A percentile compares a stretch with the other conserved stretches of the same genome.
These are phyloP conservation scores for Erpobdella octoculata DNA, from an alignment of 2,888 invertebrate genomes.

Conservation along the genomic window DNA sequence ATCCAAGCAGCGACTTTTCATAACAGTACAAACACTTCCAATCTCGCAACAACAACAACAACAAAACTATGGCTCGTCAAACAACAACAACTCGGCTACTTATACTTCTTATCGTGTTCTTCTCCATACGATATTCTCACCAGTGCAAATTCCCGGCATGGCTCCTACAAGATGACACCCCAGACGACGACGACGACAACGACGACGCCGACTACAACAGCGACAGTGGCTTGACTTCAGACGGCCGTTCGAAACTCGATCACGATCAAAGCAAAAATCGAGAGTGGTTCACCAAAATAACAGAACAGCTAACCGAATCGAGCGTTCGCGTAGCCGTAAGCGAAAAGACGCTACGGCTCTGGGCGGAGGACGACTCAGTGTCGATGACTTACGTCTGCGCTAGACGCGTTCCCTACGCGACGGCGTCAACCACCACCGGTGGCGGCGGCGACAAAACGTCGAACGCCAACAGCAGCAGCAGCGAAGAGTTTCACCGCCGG, in stretches of 20 bases:
- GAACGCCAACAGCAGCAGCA: not conserved
- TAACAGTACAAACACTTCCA: not conserved
- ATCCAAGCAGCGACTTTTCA: too few relatives aligned
- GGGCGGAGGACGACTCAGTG: not conserved
- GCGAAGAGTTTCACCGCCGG: not conserved
- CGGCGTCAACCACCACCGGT: not conserved
- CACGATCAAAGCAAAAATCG: not conserved
- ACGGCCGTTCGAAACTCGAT: not conserved
- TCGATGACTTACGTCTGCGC: slow-evolving; percentile 10
- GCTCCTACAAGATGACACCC: not conserved
- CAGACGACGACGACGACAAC: not conserved
- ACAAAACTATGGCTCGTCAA: not conserved
- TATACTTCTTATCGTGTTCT: not conserved
- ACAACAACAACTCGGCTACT: not conserved
- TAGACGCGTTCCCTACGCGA: not conserved
- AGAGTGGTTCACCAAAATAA: not conserved
- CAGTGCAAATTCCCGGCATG: not conserved
- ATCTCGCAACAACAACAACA: not conserved
- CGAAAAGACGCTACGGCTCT: not conserved
- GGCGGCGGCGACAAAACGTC: not conserved
- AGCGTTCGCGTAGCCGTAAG: not conserved
- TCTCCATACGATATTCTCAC: not conserved
- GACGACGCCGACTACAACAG: not conserved
- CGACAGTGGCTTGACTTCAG: too few relatives aligned
- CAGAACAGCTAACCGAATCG: slow-evolving; percentile 7